phyloP scores from a whole-genome alignment of 1,140 invertebrate species.

The Planococcus citri region DNA sequence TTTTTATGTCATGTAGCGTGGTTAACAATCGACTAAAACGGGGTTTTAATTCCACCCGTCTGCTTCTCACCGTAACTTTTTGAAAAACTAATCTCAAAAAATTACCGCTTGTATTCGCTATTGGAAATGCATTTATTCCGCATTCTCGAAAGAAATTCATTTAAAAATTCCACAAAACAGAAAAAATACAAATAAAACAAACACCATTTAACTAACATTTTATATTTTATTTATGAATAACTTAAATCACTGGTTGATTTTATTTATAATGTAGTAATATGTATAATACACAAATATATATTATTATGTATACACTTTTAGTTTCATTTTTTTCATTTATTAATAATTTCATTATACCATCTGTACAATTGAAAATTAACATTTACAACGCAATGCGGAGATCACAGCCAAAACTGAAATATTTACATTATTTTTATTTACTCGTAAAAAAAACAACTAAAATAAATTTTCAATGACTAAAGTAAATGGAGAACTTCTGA shows the following conservation, averaged over 20 bases:
- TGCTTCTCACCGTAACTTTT: no score
- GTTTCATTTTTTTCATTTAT: constrained; percentile 12
- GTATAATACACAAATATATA: constrained; percentile 10
- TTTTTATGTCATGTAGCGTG: no score
- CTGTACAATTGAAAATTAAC: constrained; percentile 19
- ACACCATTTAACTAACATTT: constrained; percentile 10
- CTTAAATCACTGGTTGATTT: constrained; percentile 20
- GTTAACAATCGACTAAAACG: no score
- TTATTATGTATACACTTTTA: constrained; percentile 20
- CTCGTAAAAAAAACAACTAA: constrained; percentile 11
- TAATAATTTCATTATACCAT: constrained; percentile 10
- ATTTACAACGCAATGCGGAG: constrained; percentile 11
- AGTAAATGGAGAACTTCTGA: constrained; percentile 17
- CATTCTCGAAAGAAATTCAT: no score
- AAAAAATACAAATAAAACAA: no score
- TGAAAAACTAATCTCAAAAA: no score
- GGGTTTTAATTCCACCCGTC: no score
- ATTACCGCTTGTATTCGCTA: no score
- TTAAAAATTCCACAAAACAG: no score
- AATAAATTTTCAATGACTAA: constrained; percentile 11
- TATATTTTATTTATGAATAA: constrained; percentile 19
- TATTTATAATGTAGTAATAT: constrained; percentile 19
- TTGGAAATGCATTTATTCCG: no score
- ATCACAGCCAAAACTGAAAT: constrained; percentile 17
- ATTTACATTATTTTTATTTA: constrained; percentile 10